Conservation (phyloP, 2,797 vertebrate genomes). For the Setipinna tenuifilis region DNA sequence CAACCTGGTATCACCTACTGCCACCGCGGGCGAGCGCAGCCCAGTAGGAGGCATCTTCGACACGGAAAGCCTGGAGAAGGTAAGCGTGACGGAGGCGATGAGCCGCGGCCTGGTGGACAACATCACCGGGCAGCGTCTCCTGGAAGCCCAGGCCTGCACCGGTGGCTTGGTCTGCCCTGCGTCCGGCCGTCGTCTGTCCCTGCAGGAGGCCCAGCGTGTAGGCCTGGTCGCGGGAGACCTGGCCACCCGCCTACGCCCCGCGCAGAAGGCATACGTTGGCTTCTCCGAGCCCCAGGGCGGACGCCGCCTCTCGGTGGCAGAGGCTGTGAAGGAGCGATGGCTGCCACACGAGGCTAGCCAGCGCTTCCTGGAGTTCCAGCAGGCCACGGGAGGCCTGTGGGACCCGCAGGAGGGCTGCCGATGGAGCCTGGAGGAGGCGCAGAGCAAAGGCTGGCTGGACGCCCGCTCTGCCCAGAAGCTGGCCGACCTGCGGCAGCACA, state of each 20-base stretch:
- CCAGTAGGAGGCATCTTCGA: constrained; percentile 97
- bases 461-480: constrained; percentile 83
- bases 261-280: constrained; percentile 91
- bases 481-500: constrained; percentile 81
- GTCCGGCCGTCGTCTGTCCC: constrained; percentile 81
- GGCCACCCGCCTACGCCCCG: constrained; percentile 85
- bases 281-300: constrained; percentile 88
- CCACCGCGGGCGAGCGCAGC: constrained; percentile 78
- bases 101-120: constrained; percentile 87
- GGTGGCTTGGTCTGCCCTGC: constrained; percentile 90
- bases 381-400: constrained; percentile 89
- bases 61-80: constrained; percentile 89
- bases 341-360: constrained; percentile 94
- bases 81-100: constrained; percentile 85
- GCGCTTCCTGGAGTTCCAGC: constrained; percentile 94
- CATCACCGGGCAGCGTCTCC: constrained; percentile 89
- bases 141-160: constrained; percentile 95
- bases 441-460: constrained; percentile 86
- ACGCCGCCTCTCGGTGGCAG: constrained; percentile 88
- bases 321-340: constrained; percentile 94
- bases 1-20: constrained; percentile 69
- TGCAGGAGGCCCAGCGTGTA: constrained; percentile 84
- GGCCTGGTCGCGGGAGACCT: constrained; percentile 86
- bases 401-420: constrained; percentile 86
- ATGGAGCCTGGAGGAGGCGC: constrained; percentile 85